Evolutionary conservation across 1,140 invertebrate species (phyloP).

Genomic region (Goniozus legneri): DNA sequence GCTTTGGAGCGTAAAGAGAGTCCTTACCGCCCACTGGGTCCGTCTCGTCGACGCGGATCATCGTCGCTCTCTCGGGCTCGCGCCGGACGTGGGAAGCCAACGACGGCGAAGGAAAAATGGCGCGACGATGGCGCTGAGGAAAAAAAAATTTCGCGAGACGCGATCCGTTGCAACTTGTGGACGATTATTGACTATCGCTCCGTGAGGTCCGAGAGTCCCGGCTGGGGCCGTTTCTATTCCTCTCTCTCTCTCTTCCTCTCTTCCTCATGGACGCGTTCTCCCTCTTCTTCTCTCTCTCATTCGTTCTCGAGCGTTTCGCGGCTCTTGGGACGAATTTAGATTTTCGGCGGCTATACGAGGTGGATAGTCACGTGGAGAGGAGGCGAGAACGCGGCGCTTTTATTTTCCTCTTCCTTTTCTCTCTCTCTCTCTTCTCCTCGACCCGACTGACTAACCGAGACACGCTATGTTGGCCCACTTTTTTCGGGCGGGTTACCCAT

Average conservation of each 20-base stretch:
- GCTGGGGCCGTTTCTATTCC: conserved; percentile 7
- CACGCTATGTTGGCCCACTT: too few species aligned
- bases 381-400: neutral
- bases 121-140: neutral
- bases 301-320: conserved; percentile 3
- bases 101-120: neutral
- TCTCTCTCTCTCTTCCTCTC: conserved; percentile 7
- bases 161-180: conserved; percentile 31
- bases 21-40: conserved; percentile 80
- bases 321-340: conserved; percentile 52
- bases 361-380: conserved; percentile 39
- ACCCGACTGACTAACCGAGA: too few species aligned
- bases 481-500: too few species aligned
- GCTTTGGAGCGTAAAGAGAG: too few species aligned
- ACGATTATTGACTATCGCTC: conserved; percentile 47
- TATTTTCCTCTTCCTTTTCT: conserved; percentile 10
- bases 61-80: conserved; percentile 30
- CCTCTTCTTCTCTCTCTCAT: conserved; percentile 30
- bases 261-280: conserved; percentile 14
- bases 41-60: conserved; percentile 83
- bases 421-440: too few species aligned
- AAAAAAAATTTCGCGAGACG: conserved; percentile 10
- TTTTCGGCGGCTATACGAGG: conserved; percentile 43
- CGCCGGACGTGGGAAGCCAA: neutral
- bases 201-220: neutral